Base-by-base conservation (phyloP, 2,888 invertebrate genomes). In the Macaria notata region DNA sequence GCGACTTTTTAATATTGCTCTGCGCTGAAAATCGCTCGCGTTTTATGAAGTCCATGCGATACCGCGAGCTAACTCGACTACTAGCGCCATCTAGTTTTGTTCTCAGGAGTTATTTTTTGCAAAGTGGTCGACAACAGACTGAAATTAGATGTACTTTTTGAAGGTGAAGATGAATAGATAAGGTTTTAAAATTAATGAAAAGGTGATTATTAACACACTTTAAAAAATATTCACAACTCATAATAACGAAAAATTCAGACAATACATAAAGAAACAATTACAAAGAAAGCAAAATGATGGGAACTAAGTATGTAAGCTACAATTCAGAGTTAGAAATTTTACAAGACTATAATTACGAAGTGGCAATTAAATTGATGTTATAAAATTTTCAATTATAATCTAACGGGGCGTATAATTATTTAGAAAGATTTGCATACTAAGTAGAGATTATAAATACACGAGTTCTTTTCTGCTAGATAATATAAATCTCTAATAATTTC, bases 71-170 rank as follows among this genome's bases (percentile, higher is more conserved):
- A 78, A 61, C 9, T 52, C 36, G 33, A 48, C 33, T 19, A 4
- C 58, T 61, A 67, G 63, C 78, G 80, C 70, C 81, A 82, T 79
- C 81, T 81, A 62, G 63, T 41, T 49, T 9, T 3, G 4, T 33
- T 36, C 19, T 19, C 19, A 19, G 19, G 19, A 19, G 19, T 19
- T 19, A 19, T 19, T 19, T 19, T 19, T 19, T 19, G 19, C 19
- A 19, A 19, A 19, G 19, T 19, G 1, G 19, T 19, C 19, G 19
- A 19, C 19, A 19, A 19, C 19, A 19, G n/a, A n/a, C n/a, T n/a
- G 19, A 19, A 19, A 19, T 19, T 19, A 2, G 19, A 19, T 19
- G 19, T 19, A 19, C 19, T 19, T 19, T 19, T 19, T 19, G 19
- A 19, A 19, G 19, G 19, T 19, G 19, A 19, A 19, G 2, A 19